phyloP scores from a whole-genome alignment of 1,140 invertebrate genomes.

The Zaprionus kolodkinae region DNA sequence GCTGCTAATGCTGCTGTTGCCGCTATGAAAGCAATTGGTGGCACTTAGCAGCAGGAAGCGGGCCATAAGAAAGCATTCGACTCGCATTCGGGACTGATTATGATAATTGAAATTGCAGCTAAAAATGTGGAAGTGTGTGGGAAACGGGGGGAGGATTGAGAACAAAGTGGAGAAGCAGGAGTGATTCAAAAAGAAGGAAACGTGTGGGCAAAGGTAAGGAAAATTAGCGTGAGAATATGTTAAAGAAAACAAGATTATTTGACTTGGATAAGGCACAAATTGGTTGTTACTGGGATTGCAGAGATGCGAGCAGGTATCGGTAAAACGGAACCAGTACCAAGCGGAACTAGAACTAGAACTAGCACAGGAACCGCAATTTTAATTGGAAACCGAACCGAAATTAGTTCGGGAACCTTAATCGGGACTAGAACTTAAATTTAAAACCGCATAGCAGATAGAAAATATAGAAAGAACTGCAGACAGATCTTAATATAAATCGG shows the following conservation, averaged over 20 bases:
- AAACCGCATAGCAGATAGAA: too few relatives aligned
- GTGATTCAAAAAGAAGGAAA: not conserved
- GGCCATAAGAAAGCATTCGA: conserved; percentile 66
- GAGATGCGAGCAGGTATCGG: not conserved
- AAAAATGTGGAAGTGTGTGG: conserved; percentile 3
- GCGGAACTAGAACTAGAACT: not conserved
- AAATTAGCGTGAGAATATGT: not conserved
- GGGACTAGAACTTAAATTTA: not conserved
- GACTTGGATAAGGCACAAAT: not conserved
- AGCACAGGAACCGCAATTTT: too few relatives aligned
- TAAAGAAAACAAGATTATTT: not conserved
- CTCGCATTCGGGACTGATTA: conserved; percentile 38
- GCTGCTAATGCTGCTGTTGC: too few relatives aligned
- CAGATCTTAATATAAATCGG: too few relatives aligned
- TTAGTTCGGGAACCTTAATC: too few relatives aligned
- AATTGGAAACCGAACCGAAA: too few relatives aligned
- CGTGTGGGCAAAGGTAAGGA: not conserved
- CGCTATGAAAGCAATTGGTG: conserved; percentile 11
- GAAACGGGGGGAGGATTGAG: not conserved
- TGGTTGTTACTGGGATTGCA: not conserved
- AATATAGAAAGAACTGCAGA: too few relatives aligned
- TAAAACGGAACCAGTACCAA: not conserved
- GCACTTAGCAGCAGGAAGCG: conserved; percentile 50
- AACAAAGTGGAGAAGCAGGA: not conserved
- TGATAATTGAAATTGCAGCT: conserved; percentile 59